Conservation (phyloP, 2,888 invertebrate species). For the Pristionchus japonicus region DNA sequence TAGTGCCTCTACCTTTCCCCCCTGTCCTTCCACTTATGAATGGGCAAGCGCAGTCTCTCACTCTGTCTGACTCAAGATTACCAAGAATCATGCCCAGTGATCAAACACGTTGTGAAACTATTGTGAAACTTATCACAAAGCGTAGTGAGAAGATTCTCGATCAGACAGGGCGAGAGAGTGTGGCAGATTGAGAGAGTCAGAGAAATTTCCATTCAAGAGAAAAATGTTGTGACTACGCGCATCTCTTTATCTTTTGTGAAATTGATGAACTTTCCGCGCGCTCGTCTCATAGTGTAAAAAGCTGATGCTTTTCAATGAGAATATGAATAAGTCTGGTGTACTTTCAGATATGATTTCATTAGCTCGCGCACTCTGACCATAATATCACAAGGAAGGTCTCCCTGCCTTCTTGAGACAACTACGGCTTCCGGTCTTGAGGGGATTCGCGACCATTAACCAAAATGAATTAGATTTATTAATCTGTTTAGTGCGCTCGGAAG, state of each 20-base stretch:
- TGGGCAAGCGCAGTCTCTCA: too few species aligned
- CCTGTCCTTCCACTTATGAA: not conserved
- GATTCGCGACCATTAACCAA: conserved; percentile 7
- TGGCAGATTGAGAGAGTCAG: not conserved
- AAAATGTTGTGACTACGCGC: not conserved
- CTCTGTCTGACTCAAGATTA: too few species aligned
- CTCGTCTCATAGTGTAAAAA: not conserved
- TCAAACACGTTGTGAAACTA: not conserved
- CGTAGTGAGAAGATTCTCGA: not conserved
- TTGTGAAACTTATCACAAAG: not conserved
- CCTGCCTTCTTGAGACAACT: not conserved
- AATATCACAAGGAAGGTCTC: not conserved
- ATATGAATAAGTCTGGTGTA: conserved; percentile 4
- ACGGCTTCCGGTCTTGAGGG: not conserved
- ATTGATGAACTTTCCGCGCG: conserved; percentile 18
- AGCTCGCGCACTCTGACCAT: not conserved
- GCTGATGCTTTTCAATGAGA: too few species aligned
- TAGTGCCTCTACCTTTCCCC: conserved; percentile 22
- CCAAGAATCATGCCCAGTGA: not conserved
- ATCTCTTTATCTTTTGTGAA: not conserved
- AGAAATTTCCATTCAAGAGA: not conserved
- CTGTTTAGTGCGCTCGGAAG: conserved; percentile 10
- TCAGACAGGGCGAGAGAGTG: not conserved
- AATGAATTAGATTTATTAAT: conserved; percentile 38
- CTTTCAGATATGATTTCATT: not conserved